Conservation (phyloP, 2,888 invertebrate species). For the Euspilapteryx auroguttella region DNA sequence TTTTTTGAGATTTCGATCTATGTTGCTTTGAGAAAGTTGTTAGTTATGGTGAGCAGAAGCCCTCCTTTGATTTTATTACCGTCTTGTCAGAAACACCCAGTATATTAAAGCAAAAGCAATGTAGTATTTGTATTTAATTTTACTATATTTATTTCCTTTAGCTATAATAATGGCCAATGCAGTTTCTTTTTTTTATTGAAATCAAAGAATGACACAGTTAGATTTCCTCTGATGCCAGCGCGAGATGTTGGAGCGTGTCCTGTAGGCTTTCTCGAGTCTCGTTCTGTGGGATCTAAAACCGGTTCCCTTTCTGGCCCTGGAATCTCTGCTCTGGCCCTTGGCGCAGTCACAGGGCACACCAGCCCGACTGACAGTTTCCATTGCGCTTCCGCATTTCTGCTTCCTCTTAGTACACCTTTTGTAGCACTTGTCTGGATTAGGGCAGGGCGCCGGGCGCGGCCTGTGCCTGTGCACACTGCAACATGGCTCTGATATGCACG, state of each 20-base stretch:
- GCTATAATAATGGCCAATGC: too few relatives aligned
- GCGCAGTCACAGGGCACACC: slow-evolving; percentile 31
- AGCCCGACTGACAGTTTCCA: too few relatives aligned
- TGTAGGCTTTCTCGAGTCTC: slow-evolving; percentile 22
- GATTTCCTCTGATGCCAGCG: slow-evolving; percentile 17
- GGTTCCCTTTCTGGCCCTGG: slow-evolving; percentile 14
- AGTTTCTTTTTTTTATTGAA: too few relatives aligned
- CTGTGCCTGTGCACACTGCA: slow-evolving; percentile 36
- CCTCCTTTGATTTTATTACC: too few relatives aligned
- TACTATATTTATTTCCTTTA: too few relatives aligned
- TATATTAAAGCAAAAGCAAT: too few relatives aligned
- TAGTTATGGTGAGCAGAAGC: too few relatives aligned
- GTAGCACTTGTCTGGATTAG: slow-evolving; percentile 35
- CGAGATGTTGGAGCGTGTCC: slow-evolving; percentile 19
- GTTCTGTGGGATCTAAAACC: slow-evolving; percentile 21
- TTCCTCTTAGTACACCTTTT: slow-evolving; percentile 24
- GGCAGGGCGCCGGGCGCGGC: slow-evolving; percentile 33
- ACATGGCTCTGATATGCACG: slow-evolving; percentile 35
- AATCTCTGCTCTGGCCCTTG: slow-evolving; percentile 20
- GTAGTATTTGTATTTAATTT: too few relatives aligned
- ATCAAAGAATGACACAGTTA: too few relatives aligned
- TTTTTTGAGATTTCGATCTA: too few relatives aligned
- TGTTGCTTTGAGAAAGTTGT: too few relatives aligned
- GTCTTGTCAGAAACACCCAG: too few relatives aligned
- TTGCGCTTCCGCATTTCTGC: slow-evolving; percentile 33